Conservation (phyloP, 2,113 vertebrate species). For the Protobothrops flavoviridis region DNA sequence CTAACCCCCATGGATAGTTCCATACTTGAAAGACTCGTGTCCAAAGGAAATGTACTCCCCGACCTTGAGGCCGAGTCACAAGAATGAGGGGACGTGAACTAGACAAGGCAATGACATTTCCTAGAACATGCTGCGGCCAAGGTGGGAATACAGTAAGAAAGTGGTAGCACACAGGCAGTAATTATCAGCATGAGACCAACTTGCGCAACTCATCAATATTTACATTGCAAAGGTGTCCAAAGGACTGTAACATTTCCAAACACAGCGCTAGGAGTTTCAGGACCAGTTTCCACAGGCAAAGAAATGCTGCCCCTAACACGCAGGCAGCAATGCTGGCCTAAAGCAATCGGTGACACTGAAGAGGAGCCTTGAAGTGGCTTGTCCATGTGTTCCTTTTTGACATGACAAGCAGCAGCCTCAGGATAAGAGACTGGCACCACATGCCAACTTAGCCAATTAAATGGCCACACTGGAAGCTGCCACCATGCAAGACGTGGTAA, state of each 20-base stretch:
- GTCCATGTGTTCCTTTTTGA: not conserved
- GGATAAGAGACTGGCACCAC: not conserved
- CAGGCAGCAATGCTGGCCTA: not conserved
- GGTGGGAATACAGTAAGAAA: constrained; percentile 52
- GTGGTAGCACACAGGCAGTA: not conserved
- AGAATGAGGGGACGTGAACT: constrained; percentile 81
- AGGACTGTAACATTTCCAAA: not conserved
- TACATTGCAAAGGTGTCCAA: not conserved
- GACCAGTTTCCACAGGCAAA: no score
- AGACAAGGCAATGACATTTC: constrained; percentile 79
- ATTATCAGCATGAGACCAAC: rapidly evolving
- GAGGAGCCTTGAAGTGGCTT: not conserved
- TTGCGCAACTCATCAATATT: not conserved
- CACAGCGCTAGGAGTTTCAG: not conserved
- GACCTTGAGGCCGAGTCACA: constrained; percentile 75
- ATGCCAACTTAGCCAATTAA: not conserved
- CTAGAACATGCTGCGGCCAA: constrained; percentile 65
- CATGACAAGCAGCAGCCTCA: not conserved
- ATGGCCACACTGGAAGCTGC: not conserved
- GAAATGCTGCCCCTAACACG: not conserved
- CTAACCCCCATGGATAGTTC: no score
- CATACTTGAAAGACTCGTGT: not conserved
- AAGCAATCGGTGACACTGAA: not conserved
- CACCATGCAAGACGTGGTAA: not conserved
- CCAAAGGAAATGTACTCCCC: constrained; percentile 66